Evolutionary conservation across 37 sponge, comb jelly and placozoan species (phyloP).

Genomic region (Chondrilla cf. caribensis): DNA sequence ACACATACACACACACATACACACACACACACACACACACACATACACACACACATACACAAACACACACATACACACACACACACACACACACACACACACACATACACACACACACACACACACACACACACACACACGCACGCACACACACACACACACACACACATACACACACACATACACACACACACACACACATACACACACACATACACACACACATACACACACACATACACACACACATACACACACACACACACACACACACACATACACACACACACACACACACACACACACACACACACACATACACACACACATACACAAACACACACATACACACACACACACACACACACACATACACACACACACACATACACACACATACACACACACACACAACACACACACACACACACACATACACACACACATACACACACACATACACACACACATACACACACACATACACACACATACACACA

Average conservation of each 20-base stretch:
- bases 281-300: constrained; percentile 10
- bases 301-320: not conserved
- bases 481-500: constrained; percentile 9
- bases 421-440: constrained; percentile 13
- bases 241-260: constrained; percentile 1
- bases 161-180: constrained; percentile 27
- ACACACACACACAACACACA: constrained; percentile 8
- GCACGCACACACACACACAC: not conserved
- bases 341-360: constrained; percentile 8
- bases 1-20: constrained; percentile 3
- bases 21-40: constrained; percentile 6
- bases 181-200: too few relatives aligned
- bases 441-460: not conserved
- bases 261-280: constrained; percentile 23
- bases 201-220: constrained; percentile 14
- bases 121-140: constrained; percentile 26
- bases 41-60: constrained; percentile 20
- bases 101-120: not conserved
- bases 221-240: constrained; percentile 10
- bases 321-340: constrained; percentile 15
- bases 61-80: constrained; percentile 6
- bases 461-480: constrained; percentile 20
- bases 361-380: constrained; percentile 14
- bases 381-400: constrained; percentile 1
- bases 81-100: constrained; percentile 16